Evolutionary conservation across 2,113 vertebrate genomes (phyloP), one percentile per base, ranked within the genome.

Genomic region (Cheirogaleus medius): DNA sequence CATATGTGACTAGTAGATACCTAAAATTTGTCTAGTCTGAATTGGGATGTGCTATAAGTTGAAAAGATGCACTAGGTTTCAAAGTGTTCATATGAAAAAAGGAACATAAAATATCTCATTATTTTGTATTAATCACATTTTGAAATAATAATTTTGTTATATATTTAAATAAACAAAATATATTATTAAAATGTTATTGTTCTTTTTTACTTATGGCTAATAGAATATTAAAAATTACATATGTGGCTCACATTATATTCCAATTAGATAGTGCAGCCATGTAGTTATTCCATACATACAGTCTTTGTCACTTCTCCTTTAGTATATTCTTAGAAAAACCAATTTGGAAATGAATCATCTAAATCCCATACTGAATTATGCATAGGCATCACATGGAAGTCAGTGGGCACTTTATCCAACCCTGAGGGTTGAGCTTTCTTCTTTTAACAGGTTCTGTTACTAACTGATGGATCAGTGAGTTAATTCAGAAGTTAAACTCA

Each of bases 381-480:
- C 8, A 58, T 10, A 32, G 13, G 15, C 2, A 66, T 49, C 49
- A 60, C 73, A 58, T 32, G 49, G 34, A 80, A 93, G 17, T 82
- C n/a, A 95, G 2, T 56, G 37, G 3, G 96, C 74, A 97, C 76
- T 54, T 60, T 98, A 98, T 97, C 86, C 4, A 34, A 86, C 95
- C 87, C 82, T 12, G 2, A 54, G 93, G 98, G 25, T 32, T 39
- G 56, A 89, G 7, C 49, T 80, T 92, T 87, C 34, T 92, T 7
- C 32, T 87, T 37, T 87, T 80, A 60, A 49, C 2, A 49, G 25
- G 20, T 64, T 77, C 27, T 60, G 4, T 87, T 64, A 76, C 42
- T 66, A 10, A 85, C 23, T 49, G 25, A 85, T 86, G 27, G 69
- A 81, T 37, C 37, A 42, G 25, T 37, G 12, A 83, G 47, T 88